Conservation (phyloP, 2,888 invertebrate species). For the Phymatocera aterrima region DNA sequence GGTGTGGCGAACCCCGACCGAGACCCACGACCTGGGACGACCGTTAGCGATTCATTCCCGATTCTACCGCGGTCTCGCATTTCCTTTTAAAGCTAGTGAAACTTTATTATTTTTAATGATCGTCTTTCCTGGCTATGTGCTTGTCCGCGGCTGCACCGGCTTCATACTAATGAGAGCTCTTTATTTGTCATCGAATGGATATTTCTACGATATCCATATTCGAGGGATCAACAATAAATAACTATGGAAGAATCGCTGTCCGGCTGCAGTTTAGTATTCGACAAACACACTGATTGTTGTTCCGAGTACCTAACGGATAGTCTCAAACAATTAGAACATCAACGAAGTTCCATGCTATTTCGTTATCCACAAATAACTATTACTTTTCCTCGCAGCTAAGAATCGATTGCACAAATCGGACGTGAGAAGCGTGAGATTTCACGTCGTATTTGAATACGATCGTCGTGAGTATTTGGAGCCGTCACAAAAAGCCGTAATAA, state of each 20-base stretch:
- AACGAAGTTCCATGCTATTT: not conserved
- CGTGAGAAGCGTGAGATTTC: not conserved
- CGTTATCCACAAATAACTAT: not conserved
- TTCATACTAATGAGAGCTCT: too few relatives aligned
- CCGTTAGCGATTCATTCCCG: slow-evolving; percentile 14
- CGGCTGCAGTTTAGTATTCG: not conserved
- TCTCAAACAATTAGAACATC: not conserved
- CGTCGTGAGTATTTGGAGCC: not conserved
- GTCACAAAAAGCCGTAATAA: not conserved
- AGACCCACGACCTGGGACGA: slow-evolving; percentile 36
- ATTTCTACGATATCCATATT: not conserved
- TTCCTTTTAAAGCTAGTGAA: slow-evolving; percentile 19
- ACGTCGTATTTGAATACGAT: not conserved
- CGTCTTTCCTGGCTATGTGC: not conserved
- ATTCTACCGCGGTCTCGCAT: not conserved
- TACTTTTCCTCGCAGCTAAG: not conserved
- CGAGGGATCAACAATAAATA: not conserved
- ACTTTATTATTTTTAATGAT: slow-evolving; percentile 26
- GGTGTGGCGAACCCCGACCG: slow-evolving; percentile 69
- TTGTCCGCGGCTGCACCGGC: not conserved
- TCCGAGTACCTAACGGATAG: not conserved
- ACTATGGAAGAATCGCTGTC: not conserved
- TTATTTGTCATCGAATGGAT: not conserved
- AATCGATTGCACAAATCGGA: not conserved
- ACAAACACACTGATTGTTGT: not conserved